phyloP scores from a whole-genome alignment of 2,797 vertebrate species.

The Labeo calbasu region DNA sequence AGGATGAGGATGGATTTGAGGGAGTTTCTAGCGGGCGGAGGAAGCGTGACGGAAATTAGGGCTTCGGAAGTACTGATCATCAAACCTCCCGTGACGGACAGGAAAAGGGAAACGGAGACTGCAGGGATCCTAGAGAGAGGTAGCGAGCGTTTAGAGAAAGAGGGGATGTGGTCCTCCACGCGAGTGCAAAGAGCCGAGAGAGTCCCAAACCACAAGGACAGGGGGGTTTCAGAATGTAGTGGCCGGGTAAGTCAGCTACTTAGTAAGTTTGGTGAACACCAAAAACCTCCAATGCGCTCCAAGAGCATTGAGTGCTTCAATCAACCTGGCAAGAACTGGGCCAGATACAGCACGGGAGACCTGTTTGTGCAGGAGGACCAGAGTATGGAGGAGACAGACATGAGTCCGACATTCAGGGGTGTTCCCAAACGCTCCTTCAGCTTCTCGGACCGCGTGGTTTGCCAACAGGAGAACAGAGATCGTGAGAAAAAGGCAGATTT shows the following conservation, averaged over 20 bases:
- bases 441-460: conserved; percentile 74
- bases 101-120: conserved; percentile 49
- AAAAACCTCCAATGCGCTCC: conserved; percentile 73
- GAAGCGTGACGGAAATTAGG: conserved; percentile 78
- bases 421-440: conserved; percentile 76
- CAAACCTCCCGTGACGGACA: conserved; percentile 65
- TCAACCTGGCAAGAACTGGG: conserved; percentile 55
- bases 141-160: neutral
- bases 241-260: conserved; percentile 83
- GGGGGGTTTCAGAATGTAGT: conserved; percentile 63
- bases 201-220: conserved; percentile 62
- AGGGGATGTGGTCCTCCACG: conserved; percentile 49
- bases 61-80: conserved; percentile 81
- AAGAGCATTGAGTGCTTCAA: conserved; percentile 78
- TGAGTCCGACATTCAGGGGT: conserved; percentile 48
- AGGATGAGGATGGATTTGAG: conserved; percentile 79
- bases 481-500: conserved; percentile 53
- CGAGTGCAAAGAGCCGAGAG: conserved; percentile 66
- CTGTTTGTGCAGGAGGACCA: conserved; percentile 45
- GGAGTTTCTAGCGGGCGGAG: conserved; percentile 74
- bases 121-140: conserved; percentile 46
- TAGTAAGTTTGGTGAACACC: conserved; percentile 79
- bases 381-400: conserved; percentile 37
- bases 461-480: conserved; percentile 63
- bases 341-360: conserved; percentile 24